Percentiles rank a stretch among this genome's conserved stretches.
phyloP scores from a whole-genome alignment of 1,140 invertebrate genomes.

The Dendrolimus punctatus region DNA sequence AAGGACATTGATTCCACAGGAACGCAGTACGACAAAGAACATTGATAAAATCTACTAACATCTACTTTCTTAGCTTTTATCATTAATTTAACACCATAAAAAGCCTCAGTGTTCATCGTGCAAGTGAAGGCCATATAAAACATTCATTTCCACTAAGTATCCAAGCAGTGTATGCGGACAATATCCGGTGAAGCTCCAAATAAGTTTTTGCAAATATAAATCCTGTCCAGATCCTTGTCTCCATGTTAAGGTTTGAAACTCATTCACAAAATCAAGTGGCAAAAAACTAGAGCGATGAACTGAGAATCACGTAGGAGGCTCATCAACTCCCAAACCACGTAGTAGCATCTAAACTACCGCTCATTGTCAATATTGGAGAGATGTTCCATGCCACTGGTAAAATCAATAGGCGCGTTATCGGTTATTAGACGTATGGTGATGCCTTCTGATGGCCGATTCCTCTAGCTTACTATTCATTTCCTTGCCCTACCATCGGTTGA shows the following conservation, averaged over 20 bases:
- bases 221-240: conserved; percentile 30
- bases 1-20: conserved; percentile 32
- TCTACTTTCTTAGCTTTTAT: no score
- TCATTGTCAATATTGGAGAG: conserved; percentile 66
- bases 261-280: conserved; percentile 60
- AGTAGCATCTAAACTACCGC: conserved; percentile 65
- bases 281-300: conserved; percentile 69
- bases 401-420: conserved; percentile 58
- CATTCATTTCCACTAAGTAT: conserved; percentile 15
- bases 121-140: no score
- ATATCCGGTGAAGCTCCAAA: conserved; percentile 15
- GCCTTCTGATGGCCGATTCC: no score
- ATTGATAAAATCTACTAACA: no score
- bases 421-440: conserved; percentile 35
- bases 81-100: no score
- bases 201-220: conserved; percentile 32
- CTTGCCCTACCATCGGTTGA: no score
- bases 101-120: no score
- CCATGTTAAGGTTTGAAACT: conserved; percentile 45
- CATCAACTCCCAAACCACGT: conserved; percentile 58
- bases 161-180: conserved; percentile 14
- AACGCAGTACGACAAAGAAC: conserved; percentile 1
- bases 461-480: no score
- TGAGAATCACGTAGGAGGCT: conserved; percentile 53
- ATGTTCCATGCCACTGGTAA: conserved; percentile 46